Percentiles rank a stretch among this genome's conserved stretches.
Evolutionary conservation across 1,140 invertebrate species (phyloP).

Genomic region (Diabrotica virgifera): DNA sequence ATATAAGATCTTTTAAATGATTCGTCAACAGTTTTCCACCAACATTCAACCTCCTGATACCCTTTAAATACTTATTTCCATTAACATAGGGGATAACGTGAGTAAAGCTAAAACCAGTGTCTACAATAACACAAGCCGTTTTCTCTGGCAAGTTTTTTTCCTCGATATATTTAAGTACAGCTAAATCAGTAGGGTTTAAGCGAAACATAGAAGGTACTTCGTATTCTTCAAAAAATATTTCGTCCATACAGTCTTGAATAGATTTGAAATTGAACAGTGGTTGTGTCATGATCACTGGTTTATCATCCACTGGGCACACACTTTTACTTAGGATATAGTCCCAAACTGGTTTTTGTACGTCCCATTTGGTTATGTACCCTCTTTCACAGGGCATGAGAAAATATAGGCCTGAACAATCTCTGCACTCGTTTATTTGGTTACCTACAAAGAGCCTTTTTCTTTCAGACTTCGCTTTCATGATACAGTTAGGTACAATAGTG

Average conservation of each 20-base stretch:
- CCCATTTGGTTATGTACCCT: conserved; percentile 94
- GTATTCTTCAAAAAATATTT: conserved; percentile 98
- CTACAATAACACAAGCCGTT: conserved; percentile 74
- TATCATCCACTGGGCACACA: conserved; percentile 73
- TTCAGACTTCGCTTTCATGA: conserved; percentile 98
- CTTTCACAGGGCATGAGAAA: conserved; percentile 94
- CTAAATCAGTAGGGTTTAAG: conserved; percentile 73
- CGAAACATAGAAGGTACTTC: conserved; percentile 82
- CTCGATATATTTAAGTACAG: conserved; percentile 51
- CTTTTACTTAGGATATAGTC: conserved; percentile 93
- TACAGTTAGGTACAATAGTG: conserved; percentile 87
- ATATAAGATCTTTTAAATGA: conserved; percentile 96
- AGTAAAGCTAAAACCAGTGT: conserved; percentile 79
- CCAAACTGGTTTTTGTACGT: conserved; percentile 94
- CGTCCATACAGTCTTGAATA: conserved; percentile 89
- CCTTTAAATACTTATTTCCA: conserved; percentile 73
- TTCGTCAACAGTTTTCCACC: conserved; percentile 97
- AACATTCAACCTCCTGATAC: conserved; percentile 83
- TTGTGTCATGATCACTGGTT: conserved; percentile 87
- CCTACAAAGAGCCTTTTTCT: conserved; percentile 83
- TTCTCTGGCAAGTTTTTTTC: conserved; percentile 28
- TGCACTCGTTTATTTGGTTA: conserved; percentile 91
- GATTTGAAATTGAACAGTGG: conserved; percentile 92
- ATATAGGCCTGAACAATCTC: conserved; percentile 91
- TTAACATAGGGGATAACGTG: conserved; percentile 94